Conservation (phyloP, 1,140 invertebrate genomes). For the Zaprionus inermis region DNA sequence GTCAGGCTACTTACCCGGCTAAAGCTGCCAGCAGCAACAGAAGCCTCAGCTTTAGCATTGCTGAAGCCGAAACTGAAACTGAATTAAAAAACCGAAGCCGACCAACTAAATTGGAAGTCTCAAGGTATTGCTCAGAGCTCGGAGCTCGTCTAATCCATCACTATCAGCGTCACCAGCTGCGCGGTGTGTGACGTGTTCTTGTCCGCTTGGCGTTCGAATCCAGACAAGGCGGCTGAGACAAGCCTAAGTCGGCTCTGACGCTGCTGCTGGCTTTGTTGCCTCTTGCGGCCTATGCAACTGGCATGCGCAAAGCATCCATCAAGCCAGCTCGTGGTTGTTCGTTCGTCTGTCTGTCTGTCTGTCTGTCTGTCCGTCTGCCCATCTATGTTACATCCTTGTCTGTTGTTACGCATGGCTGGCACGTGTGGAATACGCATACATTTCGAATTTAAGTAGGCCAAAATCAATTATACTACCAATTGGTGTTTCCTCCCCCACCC, state of each 20-base stretch:
- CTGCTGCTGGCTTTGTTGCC: slow-evolving; percentile 22
- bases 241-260: slow-evolving; percentile 41
- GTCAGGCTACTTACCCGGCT: slow-evolving; percentile 23
- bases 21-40: background rate
- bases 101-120: background rate
- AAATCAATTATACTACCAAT: background rate
- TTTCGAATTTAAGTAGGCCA: background rate
- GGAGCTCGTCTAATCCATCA: slow-evolving; percentile 15
- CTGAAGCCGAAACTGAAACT: background rate
- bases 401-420: background rate
- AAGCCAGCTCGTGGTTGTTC: slow-evolving; percentile 5
- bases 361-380: background rate
- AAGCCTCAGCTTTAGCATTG: background rate
- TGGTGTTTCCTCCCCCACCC: too few relatives aligned
- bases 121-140: background rate
- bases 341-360: background rate
- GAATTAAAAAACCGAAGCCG: too few relatives aligned
- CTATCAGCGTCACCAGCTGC: slow-evolving; percentile 6
- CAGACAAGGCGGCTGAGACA: slow-evolving; percentile 45
- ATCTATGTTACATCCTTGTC: background rate
- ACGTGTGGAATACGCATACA: background rate
- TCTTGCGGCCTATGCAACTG: slow-evolving; percentile 24
- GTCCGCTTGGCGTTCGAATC: slow-evolving; percentile 38
- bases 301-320: slow-evolving; percentile 48
- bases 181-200: slow-evolving; percentile 27